Base-by-base conservation (phyloP, 1,140 invertebrate species). In the Trialeurodes vaporariorum region DNA sequence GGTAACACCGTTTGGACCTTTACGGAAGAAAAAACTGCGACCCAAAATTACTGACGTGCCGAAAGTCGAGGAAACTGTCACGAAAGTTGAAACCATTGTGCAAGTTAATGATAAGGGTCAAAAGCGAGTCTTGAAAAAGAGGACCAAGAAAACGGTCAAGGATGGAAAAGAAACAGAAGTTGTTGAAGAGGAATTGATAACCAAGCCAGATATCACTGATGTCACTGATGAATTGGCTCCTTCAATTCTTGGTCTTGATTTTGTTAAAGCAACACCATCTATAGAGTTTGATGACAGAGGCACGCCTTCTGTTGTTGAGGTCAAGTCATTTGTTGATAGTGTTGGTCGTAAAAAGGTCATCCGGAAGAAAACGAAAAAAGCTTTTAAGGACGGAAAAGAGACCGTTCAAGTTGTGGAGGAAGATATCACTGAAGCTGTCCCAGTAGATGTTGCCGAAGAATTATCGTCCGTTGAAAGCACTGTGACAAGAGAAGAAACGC, bases 161-260 rank as follows among this genome's bases (percentile, higher is more conserved):
- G 40, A 65, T 58, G 27, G 24, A 21, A 65, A 68, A 68, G 65
- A 68, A 64, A 58, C 25, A 2, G 5, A 25, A 2, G 22, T 63
- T 40, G 26, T 26, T 17, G 27, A 63, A 2, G 69, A 71, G 40
- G 62, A 61, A 26, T 59, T 49, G 34, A 17, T 17, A 5, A 17
- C 5, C 5, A 49, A 49, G 34, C 34, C 34, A 17, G 34, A 49
- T 9, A 49, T 49, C 17, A 17, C 17, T 49, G 34, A 49, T 9
- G 17, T 49, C 5, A 17, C 34, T 9, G 34, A 49, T 17, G 34
- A 49, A 49, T 9, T 17, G 5, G 17, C 34, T 9, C 17, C 17
- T 9, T 5, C 5, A 9, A 49, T 49, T 5, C 34, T 49, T 49
- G 34, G 5, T 5, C 17, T 49, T 5, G 34, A 49, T 5, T n/a